Conservation (phyloP, 2,797 vertebrate genomes). For the Phoxinus dragarum region DNA sequence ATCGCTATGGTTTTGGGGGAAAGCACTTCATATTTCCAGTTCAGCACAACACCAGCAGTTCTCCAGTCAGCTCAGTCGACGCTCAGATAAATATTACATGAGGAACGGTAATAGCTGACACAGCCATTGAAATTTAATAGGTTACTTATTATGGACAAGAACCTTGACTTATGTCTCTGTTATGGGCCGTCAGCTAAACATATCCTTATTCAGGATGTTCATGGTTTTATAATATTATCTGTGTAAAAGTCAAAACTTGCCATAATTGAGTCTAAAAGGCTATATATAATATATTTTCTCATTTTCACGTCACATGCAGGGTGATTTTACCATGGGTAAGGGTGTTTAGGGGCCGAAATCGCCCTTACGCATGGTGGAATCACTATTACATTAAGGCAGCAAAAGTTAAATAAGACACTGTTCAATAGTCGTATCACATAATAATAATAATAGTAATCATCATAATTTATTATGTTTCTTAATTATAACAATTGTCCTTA, state of each 20-base stretch:
- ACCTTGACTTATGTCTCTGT: constrained; percentile 37
- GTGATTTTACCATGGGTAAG: not conserved
- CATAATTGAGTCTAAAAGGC: constrained; percentile 10
- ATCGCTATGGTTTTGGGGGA: not conserved
- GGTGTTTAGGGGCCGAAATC: not conserved
- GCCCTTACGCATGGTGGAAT: not conserved
- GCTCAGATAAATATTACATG: constrained; percentile 59
- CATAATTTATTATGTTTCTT: not conserved
- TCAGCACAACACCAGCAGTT: constrained; percentile 32
- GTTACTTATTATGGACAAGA: constrained; percentile 45
- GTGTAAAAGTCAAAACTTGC: constrained; percentile 30
- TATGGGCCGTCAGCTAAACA: constrained; percentile 36
- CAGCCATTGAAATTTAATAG: constrained; percentile 55
- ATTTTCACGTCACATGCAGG: not conserved
- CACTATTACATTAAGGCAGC: not conserved
- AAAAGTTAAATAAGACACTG: not conserved
- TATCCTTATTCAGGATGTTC: constrained; percentile 34
- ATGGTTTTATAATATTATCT: constrained; percentile 41
- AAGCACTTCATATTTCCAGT: constrained; percentile 16
- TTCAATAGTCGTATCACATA: not conserved
- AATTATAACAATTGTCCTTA: not conserved
- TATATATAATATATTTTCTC: not conserved
- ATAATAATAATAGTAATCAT: not conserved
- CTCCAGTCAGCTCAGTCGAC: constrained; percentile 28
- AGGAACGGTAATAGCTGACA: constrained; percentile 55